Evolutionary conservation across 2,888 invertebrate genomes (phyloP).

Genomic region (Eretmocerus hayati): DNA sequence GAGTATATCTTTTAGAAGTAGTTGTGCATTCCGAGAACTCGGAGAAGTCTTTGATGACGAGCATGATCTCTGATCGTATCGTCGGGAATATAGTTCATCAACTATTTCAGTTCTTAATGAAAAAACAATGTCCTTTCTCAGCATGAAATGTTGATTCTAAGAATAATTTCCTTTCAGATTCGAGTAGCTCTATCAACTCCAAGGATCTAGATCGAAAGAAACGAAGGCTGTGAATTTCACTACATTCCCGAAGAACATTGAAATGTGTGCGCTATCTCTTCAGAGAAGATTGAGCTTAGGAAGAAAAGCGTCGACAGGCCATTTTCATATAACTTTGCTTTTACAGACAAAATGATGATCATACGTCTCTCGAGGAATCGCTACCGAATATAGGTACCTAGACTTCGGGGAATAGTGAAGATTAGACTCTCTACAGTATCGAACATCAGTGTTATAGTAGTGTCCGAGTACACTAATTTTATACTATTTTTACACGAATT

Average conservation of each 20-base stretch:
- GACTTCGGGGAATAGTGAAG: constrained; percentile 11
- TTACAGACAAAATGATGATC: constrained; percentile 78
- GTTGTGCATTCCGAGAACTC: too few relatives aligned
- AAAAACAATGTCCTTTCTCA: too few relatives aligned
- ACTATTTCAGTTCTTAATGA: too few relatives aligned
- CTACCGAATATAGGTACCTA: constrained; percentile 72
- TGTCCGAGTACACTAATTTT: constrained; percentile 16
- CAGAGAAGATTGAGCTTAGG: constrained; percentile 77
- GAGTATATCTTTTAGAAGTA: too few relatives aligned
- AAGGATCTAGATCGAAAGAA: constrained; percentile 64
- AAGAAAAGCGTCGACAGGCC: constrained; percentile 59
- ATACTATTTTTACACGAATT: constrained; percentile 14
- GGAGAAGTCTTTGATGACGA: too few relatives aligned
- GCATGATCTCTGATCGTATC: too few relatives aligned
- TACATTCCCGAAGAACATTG: constrained; percentile 80
- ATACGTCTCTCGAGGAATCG: constrained; percentile 65
- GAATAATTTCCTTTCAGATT: constrained; percentile 39
- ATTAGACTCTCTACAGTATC: constrained; percentile 7
- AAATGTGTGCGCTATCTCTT: constrained; percentile 86
- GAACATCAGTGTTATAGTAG: constrained; percentile 11
- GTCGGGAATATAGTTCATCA: too few relatives aligned
- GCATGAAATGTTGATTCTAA: too few relatives aligned
- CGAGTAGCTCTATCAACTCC: constrained; percentile 70
- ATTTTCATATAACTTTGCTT: constrained; percentile 65
- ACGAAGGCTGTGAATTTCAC: constrained; percentile 68